These are phyloP conservation scores for Encarsia formosa DNA, from an alignment of 2,888 invertebrate genomes.

Conservation along the genomic window DNA sequence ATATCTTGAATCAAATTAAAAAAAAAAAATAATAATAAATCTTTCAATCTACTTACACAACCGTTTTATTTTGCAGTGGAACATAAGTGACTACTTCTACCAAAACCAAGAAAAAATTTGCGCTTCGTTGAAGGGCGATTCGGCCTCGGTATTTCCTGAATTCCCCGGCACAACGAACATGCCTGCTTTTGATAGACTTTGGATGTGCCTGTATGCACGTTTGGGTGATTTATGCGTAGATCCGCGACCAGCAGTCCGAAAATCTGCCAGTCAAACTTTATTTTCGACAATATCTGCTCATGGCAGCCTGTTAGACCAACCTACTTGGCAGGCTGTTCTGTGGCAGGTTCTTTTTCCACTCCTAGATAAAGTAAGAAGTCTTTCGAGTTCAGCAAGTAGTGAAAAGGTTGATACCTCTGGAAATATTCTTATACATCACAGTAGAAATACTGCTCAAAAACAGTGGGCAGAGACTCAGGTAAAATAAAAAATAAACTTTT, in stretches of 20 bases:
- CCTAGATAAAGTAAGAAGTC: slow-evolving; percentile 81
- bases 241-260: slow-evolving; percentile 89
- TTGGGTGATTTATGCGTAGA: slow-evolving; percentile 91
- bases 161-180: slow-evolving; percentile 79
- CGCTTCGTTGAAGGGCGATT: slow-evolving; percentile 68
- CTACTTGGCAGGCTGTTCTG: slow-evolving; percentile 91
- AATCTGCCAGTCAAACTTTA: slow-evolving; percentile 94
- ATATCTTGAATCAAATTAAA: no score
- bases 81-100: slow-evolving; percentile 95
- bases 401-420: slow-evolving; percentile 86
- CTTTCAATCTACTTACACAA: no score
- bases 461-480: slow-evolving; percentile 99
- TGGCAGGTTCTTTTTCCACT: slow-evolving; percentile 95
- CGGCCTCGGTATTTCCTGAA: slow-evolving; percentile 71
- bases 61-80: slow-evolving; percentile 90
- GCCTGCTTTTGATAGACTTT: slow-evolving; percentile 86
- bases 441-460: slow-evolving; percentile 96
- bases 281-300: slow-evolving; percentile 97
- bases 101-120: slow-evolving; percentile 87
- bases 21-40: not conserved
- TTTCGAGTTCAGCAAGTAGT: slow-evolving; percentile 67
- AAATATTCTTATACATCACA: slow-evolving; percentile 95
- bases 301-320: slow-evolving; percentile 78
- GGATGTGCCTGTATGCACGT: slow-evolving; percentile 92
- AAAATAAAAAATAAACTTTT: slow-evolving; percentile 13